Conservation (phyloP, 2,797 vertebrate species). For the Oreonectes daqikongensis region DNA sequence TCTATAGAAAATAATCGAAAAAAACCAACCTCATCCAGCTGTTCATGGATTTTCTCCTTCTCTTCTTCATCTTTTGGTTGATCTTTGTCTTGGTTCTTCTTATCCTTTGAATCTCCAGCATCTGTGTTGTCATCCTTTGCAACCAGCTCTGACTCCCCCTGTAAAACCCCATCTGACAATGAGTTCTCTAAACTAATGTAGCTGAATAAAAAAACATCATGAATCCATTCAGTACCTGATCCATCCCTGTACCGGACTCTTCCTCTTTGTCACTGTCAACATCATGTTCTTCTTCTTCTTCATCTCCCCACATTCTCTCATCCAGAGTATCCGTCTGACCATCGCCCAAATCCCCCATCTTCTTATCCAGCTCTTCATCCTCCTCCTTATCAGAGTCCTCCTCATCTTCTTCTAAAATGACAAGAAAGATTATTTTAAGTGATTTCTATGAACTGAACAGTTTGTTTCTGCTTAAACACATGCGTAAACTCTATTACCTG, state of each 20-base stretch:
- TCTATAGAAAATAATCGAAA: not conserved
- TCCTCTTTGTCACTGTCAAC: conserved; percentile 82
- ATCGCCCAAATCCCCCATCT: conserved; percentile 92
- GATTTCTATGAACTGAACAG: not conserved
- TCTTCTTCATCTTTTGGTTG: conserved; percentile 71
- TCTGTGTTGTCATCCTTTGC: conserved; percentile 92
- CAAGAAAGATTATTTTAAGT: too few species aligned
- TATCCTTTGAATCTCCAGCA: conserved; percentile 79
- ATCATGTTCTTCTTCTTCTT: conserved; percentile 80
- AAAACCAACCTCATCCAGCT: conserved; percentile 86
- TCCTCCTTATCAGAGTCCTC: conserved; percentile 83
- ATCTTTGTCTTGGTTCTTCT: conserved; percentile 79
- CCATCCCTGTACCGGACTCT: conserved; percentile 92
- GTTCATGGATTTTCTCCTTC: conserved; percentile 89
- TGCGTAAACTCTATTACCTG: conserved; percentile 72
- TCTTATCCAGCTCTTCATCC: conserved; percentile 90
- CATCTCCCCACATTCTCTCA: conserved; percentile 95
- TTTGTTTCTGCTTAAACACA: not conserved
- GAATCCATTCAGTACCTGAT: conserved; percentile 79
- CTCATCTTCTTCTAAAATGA: conserved; percentile 75
- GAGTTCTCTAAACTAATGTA: not conserved
- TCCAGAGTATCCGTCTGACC: conserved; percentile 91
- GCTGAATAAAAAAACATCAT: not conserved
- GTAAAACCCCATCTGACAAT: conserved; percentile 8
- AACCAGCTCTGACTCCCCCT: conserved; percentile 91